phyloP scores from a whole-genome alignment of 2,113 vertebrate genomes.

The Cyphomyrus plagiostoma region DNA sequence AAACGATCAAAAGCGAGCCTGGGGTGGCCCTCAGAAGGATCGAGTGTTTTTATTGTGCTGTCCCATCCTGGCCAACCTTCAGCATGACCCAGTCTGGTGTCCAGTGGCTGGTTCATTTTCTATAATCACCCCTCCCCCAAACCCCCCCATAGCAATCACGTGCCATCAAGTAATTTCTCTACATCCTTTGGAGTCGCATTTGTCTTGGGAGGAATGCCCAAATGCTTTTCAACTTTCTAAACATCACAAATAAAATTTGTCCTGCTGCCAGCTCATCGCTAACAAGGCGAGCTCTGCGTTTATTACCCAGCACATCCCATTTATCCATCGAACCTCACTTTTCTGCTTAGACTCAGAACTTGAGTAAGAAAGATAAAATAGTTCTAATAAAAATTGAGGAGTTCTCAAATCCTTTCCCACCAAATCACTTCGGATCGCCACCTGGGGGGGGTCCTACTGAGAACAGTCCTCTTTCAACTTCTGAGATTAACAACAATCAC shows the following conservation, averaged over 20 bases:
- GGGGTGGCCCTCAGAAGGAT: neutral
- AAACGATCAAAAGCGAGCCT: neutral
- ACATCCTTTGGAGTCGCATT: neutral
- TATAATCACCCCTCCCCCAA: too few relatives aligned
- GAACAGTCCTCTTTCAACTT: neutral
- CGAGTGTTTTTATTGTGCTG: neutral
- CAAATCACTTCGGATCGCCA: neutral
- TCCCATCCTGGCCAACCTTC: neutral
- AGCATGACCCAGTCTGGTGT: neutral
- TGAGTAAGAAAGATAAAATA: neutral
- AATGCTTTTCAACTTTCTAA: neutral
- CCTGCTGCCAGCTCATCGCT: neutral
- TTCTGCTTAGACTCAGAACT: neutral
- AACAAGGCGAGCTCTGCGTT: neutral
- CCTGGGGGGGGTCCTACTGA: neutral
- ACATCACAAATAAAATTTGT: neutral
- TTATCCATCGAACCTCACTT: neutral
- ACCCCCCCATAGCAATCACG: neutral
- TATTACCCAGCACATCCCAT: neutral
- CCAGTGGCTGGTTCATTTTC: neutral
- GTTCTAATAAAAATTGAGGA: neutral
- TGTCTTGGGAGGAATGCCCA: neutral
- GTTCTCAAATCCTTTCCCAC: neutral
- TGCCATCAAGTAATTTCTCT: neutral
- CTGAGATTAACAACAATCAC: neutral